Conservation (phyloP, 2,797 vertebrate genomes). For the Heterohyrax brucei region DNA sequence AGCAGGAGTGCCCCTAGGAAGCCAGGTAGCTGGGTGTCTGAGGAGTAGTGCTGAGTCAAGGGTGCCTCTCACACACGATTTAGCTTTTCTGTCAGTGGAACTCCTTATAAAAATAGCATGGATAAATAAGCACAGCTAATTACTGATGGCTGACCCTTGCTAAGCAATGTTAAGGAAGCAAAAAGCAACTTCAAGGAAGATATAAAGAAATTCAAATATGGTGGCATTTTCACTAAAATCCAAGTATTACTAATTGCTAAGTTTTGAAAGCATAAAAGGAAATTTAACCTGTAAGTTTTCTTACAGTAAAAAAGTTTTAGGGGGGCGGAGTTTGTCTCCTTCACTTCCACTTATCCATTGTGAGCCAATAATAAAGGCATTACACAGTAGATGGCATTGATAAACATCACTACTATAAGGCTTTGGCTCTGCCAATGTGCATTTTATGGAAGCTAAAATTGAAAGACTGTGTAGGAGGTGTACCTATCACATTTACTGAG, state of each 20-base stretch:
- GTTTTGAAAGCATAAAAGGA: constrained; percentile 52
- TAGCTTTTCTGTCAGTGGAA: constrained; percentile 38
- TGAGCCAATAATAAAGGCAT: too few species aligned
- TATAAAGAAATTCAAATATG: constrained; percentile 49
- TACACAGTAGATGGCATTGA: too few species aligned
- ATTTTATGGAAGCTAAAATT: not conserved
- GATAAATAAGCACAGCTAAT: constrained; percentile 24
- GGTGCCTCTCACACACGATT: not conserved
- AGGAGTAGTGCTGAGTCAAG: constrained; percentile 67
- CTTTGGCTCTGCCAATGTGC: not conserved
- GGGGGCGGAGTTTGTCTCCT: not conserved
- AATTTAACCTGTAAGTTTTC: constrained; percentile 28
- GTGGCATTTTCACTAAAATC: constrained; percentile 41
- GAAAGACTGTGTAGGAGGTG: not conserved
- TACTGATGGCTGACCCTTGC: constrained; percentile 28
- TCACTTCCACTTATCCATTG: too few species aligned
- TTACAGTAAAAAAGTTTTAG: not conserved
- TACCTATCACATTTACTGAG: not conserved
- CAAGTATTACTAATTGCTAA: constrained; percentile 30
- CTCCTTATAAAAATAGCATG: constrained; percentile 56
- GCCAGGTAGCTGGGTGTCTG: not conserved
- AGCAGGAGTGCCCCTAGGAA: not conserved
- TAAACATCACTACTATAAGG: not conserved
- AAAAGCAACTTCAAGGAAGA: constrained; percentile 65
- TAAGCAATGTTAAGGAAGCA: constrained; percentile 61